These are phyloP conservation scores for Miichthys miiuy DNA, from an alignment of 2,797 vertebrate genomes.

Conservation along the genomic window DNA sequence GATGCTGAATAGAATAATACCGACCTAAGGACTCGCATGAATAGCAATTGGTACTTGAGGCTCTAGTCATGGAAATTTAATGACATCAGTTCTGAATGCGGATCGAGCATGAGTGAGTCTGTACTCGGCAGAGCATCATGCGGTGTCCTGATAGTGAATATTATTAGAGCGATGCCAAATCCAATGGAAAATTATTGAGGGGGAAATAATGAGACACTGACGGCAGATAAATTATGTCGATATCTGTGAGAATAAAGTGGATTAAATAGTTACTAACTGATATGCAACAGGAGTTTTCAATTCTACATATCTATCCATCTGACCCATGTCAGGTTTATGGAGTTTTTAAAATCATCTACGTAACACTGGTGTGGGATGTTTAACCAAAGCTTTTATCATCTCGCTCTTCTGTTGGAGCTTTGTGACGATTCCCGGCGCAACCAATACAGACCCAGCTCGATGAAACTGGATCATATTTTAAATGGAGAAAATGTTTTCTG, in stretches of 20 bases:
- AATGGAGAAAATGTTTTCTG: too few relatives aligned
- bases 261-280: constrained; percentile 3
- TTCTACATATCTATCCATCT: too few relatives aligned
- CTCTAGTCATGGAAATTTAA: constrained; percentile 69
- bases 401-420: neutral
- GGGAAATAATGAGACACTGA: constrained; percentile 2
- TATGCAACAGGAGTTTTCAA: neutral
- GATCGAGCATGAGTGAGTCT: constrained; percentile 27
- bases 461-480: too few relatives aligned
- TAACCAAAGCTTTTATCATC: neutral
- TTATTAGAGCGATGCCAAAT: constrained; percentile 14
- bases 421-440: too few relatives aligned
- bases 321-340: neutral
- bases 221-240: neutral
- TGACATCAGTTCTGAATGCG: constrained; percentile 59
- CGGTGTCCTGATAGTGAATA: constrained; percentile 38
- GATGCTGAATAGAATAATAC: constrained; percentile 51
- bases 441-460: too few relatives aligned
- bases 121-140: constrained; percentile 42
- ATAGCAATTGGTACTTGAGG: constrained; percentile 74
- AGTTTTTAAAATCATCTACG: neutral
- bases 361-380: too few relatives aligned
- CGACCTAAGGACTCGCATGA: constrained; percentile 61
- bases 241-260: constrained; percentile 3
- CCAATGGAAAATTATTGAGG: constrained; percentile 39